phyloP scores from a whole-genome alignment of 1,140 invertebrate species.

The Cyclargus thomasi region DNA sequence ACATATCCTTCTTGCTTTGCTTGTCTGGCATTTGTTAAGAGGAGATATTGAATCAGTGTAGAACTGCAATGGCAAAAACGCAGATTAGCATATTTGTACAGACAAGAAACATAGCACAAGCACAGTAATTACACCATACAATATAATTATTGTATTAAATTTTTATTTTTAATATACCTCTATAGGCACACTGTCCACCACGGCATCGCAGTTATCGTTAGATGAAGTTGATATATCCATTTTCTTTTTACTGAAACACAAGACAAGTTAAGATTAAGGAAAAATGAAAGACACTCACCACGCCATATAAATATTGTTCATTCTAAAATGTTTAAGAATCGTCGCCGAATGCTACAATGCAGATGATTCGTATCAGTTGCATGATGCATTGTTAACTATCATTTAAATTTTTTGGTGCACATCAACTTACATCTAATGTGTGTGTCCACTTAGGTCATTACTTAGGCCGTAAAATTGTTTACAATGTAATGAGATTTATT shows the following conservation, averaged over 20 bases:
- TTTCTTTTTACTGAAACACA: background rate
- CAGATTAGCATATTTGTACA: background rate
- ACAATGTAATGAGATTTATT: too few relatives aligned
- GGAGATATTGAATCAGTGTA: constrained; percentile 32
- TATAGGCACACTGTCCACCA: background rate
- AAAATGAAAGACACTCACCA: background rate
- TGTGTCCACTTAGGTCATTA: too few relatives aligned
- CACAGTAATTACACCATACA: too few relatives aligned
- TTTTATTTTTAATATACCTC: background rate
- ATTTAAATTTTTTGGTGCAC: too few relatives aligned
- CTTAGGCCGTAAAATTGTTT: too few relatives aligned
- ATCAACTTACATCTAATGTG: too few relatives aligned
- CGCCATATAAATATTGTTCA: background rate
- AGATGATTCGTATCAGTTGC: too few relatives aligned
- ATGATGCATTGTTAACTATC: too few relatives aligned
- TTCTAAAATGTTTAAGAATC: background rate
- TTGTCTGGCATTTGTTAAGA: constrained; percentile 39
- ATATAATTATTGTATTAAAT: background rate
- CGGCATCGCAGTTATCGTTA: background rate
- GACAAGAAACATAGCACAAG: background rate
- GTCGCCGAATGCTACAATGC: background rate
- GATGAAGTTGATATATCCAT: constrained; percentile 11
- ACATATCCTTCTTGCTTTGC: constrained; percentile 38
- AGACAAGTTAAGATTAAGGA: background rate
- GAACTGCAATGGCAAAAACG: constrained; percentile 34